Evolutionary conservation across 1,140 invertebrate species (phyloP), one percentile per base, ranked within the genome.

Genomic region (Zaprionus davidi): DNA sequence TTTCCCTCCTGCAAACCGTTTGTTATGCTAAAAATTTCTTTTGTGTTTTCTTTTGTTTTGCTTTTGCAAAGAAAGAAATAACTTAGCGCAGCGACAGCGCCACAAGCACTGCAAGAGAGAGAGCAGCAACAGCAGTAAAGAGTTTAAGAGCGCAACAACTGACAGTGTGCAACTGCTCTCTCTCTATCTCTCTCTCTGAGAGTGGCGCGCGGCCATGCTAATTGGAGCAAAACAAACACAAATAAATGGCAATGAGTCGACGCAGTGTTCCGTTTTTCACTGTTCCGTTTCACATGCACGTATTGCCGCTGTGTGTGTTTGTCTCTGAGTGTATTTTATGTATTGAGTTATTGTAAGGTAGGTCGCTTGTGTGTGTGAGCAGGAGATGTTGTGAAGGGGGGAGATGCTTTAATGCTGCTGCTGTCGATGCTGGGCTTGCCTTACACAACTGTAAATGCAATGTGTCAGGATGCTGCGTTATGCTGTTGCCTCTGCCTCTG

Each of bases 191-290:
- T 31, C 9, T 11, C 31, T 34, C 3, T 11, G 31, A 34, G 31
- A 34, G 31, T 34, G 31, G 22, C 17, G 26, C 38, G 64, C 22
- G 22, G 46, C 57, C 34, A 56, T 88, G 83, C 84, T 88, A 84
- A 88, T 88, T 88, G 84, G 85, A 88, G 84, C 84, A 88, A 88
- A 88, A 84, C 81, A 88, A 88, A 88, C 85, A 84, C 85, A 88
- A 90, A 88, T 81, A 90, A 88, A 90, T 90, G 85, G 85, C 85
- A 90, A 88, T 87, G 85, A 78, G 73, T 77, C 58, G 64, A 41
- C 66, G 59, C 60, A 58, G 58, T 71, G 81, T 88, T 90, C 66
- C 85, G 71, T 51, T 46, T 81, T 53, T 84, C 82, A 75, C 11
- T 56, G 1, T 34, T 34, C 31, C 46, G 85, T 90, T 84, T 80